Evolutionary conservation across 2,113 vertebrate genomes (phyloP).

Genomic region (Edolisoma coerulescens): DNA sequence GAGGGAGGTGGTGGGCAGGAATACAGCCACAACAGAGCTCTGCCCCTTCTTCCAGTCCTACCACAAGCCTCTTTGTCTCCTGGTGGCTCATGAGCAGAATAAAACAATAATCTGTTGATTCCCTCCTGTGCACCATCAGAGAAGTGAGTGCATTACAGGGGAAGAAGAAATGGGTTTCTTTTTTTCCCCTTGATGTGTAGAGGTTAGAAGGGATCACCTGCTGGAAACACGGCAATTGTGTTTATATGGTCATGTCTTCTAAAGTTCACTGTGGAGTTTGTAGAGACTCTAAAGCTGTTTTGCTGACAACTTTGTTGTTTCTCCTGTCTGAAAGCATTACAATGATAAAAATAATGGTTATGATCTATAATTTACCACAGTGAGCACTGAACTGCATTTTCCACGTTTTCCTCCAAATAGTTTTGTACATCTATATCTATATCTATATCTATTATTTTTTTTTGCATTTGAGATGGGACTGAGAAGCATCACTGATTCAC

Average conservation of each 20-base stretch:
- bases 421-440: background rate
- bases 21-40: background rate
- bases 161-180: background rate
- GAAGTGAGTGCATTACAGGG: background rate
- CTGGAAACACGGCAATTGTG: background rate
- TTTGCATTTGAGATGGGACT: background rate
- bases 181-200: background rate
- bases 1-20: background rate
- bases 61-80: background rate
- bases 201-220: background rate
- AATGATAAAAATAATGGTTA: background rate
- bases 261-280: background rate
- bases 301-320: background rate
- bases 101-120: background rate
- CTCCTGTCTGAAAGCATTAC: background rate
- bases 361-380: background rate
- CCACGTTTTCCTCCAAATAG: background rate
- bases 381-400: background rate
- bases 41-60: background rate
- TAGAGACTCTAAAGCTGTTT: background rate
- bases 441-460: background rate
- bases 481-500: background rate
- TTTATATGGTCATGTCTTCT: background rate
- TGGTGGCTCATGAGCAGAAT: background rate
- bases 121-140: background rate